These are phyloP conservation scores for Bufo gargarizans DNA, from an alignment of 2,113 vertebrate species.

Conservation along the genomic window DNA sequence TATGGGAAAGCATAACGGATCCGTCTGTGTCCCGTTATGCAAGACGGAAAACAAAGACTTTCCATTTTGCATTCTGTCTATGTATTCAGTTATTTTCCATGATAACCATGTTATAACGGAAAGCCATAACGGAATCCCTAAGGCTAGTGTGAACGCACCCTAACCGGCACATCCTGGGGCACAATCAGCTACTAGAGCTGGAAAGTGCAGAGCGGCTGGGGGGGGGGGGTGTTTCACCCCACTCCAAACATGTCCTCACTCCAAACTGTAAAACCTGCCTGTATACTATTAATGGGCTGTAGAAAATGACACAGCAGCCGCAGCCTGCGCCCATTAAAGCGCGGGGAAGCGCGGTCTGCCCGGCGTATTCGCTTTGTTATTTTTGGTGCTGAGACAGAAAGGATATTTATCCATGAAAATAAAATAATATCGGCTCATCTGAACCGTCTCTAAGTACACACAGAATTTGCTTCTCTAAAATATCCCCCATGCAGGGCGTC, in stretches of 20 bases:
- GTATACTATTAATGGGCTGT: conserved; percentile 36
- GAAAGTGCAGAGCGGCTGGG: neutral
- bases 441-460: neutral
- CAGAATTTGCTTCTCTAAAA: conserved; percentile 7
- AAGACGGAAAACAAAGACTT: no score
- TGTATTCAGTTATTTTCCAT: no score
- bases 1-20: no score
- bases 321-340: neutral
- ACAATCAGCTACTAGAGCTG: neutral
- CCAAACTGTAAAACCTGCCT: neutral
- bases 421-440: neutral
- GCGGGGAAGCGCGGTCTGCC: neutral
- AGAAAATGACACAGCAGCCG: conserved; percentile 30
- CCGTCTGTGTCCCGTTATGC: no score
- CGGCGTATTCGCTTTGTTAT: conserved; percentile 18
- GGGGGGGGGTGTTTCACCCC: neutral
- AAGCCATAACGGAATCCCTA: no score
- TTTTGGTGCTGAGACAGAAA: conserved; percentile 51
- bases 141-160: no score
- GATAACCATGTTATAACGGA: no score
- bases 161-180: neutral
- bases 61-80: no score
- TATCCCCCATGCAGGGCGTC: neutral
- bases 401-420: conserved; percentile 45
- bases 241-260: neutral